Base-by-base conservation (phyloP, 2,888 invertebrate genomes). In the Cetonia aurata region DNA sequence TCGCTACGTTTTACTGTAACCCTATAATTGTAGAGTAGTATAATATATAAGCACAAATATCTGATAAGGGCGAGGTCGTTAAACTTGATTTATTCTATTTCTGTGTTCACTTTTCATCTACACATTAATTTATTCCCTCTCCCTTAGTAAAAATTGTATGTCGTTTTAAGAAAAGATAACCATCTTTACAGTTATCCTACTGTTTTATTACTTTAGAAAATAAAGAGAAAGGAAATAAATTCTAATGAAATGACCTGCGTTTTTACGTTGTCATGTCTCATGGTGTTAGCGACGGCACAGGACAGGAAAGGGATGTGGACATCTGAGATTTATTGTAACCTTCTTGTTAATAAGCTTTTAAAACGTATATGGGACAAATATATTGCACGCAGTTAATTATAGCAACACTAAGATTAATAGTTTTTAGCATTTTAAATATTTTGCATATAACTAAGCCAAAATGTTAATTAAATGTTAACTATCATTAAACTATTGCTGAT, bases 121-220 rank as follows among this genome's bases (percentile, higher is more conserved):
- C 31, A 37, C 67, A 57, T 67, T 67, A 67, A 67, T 67, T 31
- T 33, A 67, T 57, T 15, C 44, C 13, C 25, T 19, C 10, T 31
- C 13, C 37, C 12, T 33, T 9, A 10, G 19, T 8, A 57, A 55
- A 57, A 48, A 48, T 12, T 33, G 44, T 56, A 33, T 13, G 6
- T 15, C 41, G n/a, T 57, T 31, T 33, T 17, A 46, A 6, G 19
- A 55, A 19, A 15, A 25, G 67, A 67, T 67, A 67, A 37, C n/a
- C 67, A 67, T 67, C 67, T 67, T 57, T 67, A 67, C 57, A 57
- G 67, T 42, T 46, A 25, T 13, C 67, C 46, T 33, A 67, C 67
- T 67, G 67, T 67, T 67, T 67, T 67, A 67, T 57, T 57, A 57
- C 55, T 41, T 31, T 57, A 46, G 46, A 67, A 67, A 67, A 67